Percentiles rank a stretch among this genome's conserved stretches.
These are phyloP conservation scores for Heliconius himera DNA, from an alignment of 1,140 invertebrate genomes.

Conservation along the genomic window DNA sequence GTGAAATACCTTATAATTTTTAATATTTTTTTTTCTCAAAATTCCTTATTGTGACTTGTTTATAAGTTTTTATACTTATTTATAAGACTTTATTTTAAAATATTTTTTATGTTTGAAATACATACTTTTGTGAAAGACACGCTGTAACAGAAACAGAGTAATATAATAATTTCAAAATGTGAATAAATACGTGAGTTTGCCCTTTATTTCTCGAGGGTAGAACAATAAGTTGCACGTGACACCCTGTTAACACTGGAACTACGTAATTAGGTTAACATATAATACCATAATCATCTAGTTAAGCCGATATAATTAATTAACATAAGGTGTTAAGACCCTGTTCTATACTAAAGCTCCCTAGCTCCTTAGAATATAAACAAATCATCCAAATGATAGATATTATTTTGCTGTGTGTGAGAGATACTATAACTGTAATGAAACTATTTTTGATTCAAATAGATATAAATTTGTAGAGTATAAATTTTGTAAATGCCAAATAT, in stretches of 20 bases:
- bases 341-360: not conserved
- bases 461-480: not conserved
- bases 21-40: no score
- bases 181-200: not conserved
- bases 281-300: not conserved
- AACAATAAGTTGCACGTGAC: constrained; percentile 1
- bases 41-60: no score
- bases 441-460: no score
- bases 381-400: not conserved
- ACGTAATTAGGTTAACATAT: not conserved
- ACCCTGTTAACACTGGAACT: not conserved
- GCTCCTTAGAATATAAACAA: not conserved
- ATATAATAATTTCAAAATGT: not conserved
- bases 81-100: no score
- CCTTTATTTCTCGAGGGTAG: not conserved
- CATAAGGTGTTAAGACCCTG: not conserved
- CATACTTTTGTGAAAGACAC: no score
- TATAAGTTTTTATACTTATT: no score
- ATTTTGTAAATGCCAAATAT: not conserved
- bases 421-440: no score
- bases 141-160: no score
- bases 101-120: no score
- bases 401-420: not conserved
- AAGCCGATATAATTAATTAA: not conserved
- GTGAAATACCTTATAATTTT: no score